Evolutionary conservation across 1,140 invertebrate species (phyloP), one percentile per base, ranked within the genome.

Genomic region (Drosophila pectinifera): DNA sequence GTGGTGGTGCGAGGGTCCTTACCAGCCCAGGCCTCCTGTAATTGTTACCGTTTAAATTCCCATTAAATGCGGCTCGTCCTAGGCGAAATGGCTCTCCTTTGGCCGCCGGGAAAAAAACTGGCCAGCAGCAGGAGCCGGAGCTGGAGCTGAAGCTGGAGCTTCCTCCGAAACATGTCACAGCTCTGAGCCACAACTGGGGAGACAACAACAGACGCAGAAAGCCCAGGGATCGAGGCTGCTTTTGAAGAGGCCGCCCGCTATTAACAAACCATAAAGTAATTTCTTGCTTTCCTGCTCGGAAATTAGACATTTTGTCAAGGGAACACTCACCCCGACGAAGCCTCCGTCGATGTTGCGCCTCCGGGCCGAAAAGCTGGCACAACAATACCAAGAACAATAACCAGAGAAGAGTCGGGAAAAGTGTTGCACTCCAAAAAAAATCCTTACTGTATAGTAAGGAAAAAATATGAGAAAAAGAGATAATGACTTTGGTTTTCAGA

Each of bases 291-390:
- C 86, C 86, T 90, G 75, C 82, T 78, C 86, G 86, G 86, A 90
- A 90, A 90, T 90, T 90, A 90, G 86, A 90, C 82, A 90, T 90
- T 90, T 90, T 90, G 86, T 90, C 86, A 90, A 82, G 78, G 88
- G 79, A 90, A 78, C 81, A 82, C 78, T 74, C 82, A 28, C 38
- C 39, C 34, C 26, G 24, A 22, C 53, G 20, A 41, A 18, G 67
- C 46, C 26, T 24, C 31, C 48, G 36, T 69, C 65, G 43, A 70
- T 70, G 64, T 46, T 70, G 18, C 14, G 72, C 49, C 63, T 46
- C 20, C 26, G 74, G 59, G 53, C 49, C 64, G 24, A 22, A 61
- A 51, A 54, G 55, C 46, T 26, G 48, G 64, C 61, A 72, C 69
- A 82, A 76, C 77, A 80, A 74, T 74, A 63, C 73, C 76, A 59